These are phyloP conservation scores for Lumbricus terrestris DNA, from an alignment of 2,888 invertebrate species.

Conservation along the genomic window DNA sequence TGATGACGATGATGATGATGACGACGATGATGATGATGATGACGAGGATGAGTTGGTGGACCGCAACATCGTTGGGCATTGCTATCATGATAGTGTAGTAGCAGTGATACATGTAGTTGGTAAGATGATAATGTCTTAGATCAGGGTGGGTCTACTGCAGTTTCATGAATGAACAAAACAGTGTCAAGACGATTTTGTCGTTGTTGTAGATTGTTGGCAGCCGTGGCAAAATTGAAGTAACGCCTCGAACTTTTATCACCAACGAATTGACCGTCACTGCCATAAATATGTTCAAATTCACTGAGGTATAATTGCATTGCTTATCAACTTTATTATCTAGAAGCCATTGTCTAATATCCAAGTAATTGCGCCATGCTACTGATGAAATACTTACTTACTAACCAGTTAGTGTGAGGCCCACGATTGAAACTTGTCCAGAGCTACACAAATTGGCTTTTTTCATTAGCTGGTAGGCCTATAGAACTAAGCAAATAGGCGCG, in stretches of 20 bases:
- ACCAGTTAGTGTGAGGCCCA: too few species aligned
- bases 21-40: background rate
- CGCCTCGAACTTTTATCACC: constrained; percentile 29
- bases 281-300: constrained; percentile 15
- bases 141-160: background rate
- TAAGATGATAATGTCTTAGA: background rate
- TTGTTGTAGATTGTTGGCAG: constrained; percentile 59
- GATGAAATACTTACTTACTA: too few species aligned
- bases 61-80: too few species aligned
- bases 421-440: too few species aligned
- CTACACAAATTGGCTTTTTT: too few species aligned
- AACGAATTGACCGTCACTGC: constrained; percentile 32
- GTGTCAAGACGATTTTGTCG: background rate
- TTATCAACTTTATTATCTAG: background rate
- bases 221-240: constrained; percentile 54
- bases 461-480: too few species aligned
- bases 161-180: background rate
- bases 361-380: too few species aligned
- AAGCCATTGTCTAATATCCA: background rate
- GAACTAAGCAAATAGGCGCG: too few species aligned
- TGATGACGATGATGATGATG: background rate
- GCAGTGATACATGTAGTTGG: background rate
- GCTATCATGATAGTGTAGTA: background rate
- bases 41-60: background rate
- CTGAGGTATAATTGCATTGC: constrained; percentile 19